A percentile compares a stretch with the other conserved stretches of the same genome.
Evolutionary conservation across 1,140 invertebrate genomes (phyloP).

Genomic region (Paraescarpia echinospica): DNA sequence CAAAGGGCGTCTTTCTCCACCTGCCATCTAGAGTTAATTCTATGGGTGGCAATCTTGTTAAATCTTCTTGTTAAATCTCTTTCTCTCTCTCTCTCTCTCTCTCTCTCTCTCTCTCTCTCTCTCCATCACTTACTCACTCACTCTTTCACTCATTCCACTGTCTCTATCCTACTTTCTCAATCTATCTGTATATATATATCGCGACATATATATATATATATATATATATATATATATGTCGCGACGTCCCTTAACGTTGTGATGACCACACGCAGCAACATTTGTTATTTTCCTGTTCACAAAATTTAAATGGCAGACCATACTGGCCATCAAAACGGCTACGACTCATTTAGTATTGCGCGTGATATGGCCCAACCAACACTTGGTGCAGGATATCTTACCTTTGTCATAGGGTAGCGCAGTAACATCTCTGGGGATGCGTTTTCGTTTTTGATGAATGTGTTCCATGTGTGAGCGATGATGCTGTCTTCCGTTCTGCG

Average conservation of each 20-base stretch:
- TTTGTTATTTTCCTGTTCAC: neutral
- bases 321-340: no score
- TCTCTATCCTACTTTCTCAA: no score
- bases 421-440: conserved; percentile 43
- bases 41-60: no score
- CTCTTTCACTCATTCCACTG: no score
- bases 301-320: neutral
- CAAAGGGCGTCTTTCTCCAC: no score
- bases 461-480: conserved; percentile 50
- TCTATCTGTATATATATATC: no score
- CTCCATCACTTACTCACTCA: no score
- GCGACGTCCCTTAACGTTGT: no score
- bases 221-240: no score
- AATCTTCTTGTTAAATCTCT: no score
- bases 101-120: neutral
- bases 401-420: conserved; percentile 51
- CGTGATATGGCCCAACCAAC: neutral
- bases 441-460: conserved; percentile 34
- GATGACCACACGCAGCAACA: neutral
- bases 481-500: conserved; percentile 16
- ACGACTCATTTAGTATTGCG: neutral
- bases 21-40: no score
- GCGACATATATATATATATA: no score
- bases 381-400: conserved; percentile 21
- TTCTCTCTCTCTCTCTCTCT: conserved; percentile 15